Conservation (phyloP, 2,113 vertebrate species). For the Actenoides hombroni region DNA sequence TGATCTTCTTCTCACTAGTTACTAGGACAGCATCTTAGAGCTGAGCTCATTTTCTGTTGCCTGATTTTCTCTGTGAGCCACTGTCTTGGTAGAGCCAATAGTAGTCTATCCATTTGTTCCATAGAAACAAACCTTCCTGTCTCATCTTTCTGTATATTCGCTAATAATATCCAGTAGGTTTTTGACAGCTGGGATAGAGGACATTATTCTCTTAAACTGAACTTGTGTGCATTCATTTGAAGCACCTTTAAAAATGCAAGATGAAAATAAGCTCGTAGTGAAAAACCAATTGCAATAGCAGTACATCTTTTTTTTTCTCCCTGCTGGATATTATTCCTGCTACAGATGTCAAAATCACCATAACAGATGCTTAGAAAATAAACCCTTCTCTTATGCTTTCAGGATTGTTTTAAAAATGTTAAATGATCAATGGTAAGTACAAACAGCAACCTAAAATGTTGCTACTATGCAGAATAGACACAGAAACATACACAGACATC, state of each 20-base stretch:
- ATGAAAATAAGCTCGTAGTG: neutral
- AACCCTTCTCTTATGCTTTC: slow-evolving; percentile 13
- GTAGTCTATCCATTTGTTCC: slow-evolving; percentile 18
- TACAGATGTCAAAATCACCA: neutral
- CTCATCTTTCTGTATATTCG: slow-evolving; percentile 10
- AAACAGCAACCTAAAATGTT: neutral
- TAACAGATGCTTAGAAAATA: neutral
- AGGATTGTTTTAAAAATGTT: slow-evolving; percentile 7
- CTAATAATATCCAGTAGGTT: slow-evolving; percentile 30
- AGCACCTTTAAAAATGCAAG: neutral
- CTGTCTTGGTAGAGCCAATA: slow-evolving; percentile 15
- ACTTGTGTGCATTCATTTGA: neutral
- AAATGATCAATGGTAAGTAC: slow-evolving; percentile 58
- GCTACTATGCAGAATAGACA: neutral
- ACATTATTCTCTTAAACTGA: neutral
- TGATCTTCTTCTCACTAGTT: neutral
- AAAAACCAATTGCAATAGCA: neutral
- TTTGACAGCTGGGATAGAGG: neutral
- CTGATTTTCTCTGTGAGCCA: slow-evolving; percentile 29
- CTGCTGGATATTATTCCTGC: slow-evolving; percentile 27
- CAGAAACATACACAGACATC: neutral
- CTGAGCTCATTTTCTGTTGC: slow-evolving; percentile 21
- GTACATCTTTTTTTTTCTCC: neutral
- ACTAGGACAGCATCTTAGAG: slow-evolving; percentile 1
- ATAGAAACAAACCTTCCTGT: slow-evolving; percentile 20